A percentile compares a stretch with the other conserved stretches of the same genome.
phyloP scores from a whole-genome alignment of 1,140 invertebrate species.

The Bombus vancouverensis region DNA sequence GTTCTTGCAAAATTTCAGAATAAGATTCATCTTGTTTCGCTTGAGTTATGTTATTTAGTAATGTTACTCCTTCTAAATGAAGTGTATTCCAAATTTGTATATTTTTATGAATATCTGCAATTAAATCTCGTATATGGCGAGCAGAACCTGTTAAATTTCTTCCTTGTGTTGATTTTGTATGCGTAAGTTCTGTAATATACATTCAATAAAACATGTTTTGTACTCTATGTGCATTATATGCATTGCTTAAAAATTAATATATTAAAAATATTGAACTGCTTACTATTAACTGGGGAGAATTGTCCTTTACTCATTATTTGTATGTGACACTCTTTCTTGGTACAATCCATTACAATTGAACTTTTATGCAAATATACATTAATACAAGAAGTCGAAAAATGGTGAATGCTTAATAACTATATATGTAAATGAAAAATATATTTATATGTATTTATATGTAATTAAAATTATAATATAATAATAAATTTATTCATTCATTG shows the following conservation, averaged over 20 bases:
- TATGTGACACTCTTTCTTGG: not conserved
- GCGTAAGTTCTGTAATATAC: slow-evolving; percentile 31
- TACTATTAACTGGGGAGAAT: slow-evolving; percentile 31
- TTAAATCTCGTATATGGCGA: slow-evolving; percentile 71
- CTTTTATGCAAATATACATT: not conserved
- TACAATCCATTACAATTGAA: not conserved
- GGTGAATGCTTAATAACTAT: not conserved
- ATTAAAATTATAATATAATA: not conserved
- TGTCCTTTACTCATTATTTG: slow-evolving; percentile 4
- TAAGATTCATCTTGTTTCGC: slow-evolving; percentile 64
- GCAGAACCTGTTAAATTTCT: slow-evolving; percentile 75
- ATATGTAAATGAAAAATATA: not conserved
- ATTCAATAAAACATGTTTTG: not conserved
- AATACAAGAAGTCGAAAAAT: not conserved
- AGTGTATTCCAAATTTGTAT: slow-evolving; percentile 74
- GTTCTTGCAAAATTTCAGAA: slow-evolving; percentile 60
- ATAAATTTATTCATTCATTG: not conserved
- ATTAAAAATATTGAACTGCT: not conserved
- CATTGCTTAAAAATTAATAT: not conserved
- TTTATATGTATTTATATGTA: not conserved
- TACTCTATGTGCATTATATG: not conserved
- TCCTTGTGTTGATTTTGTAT: slow-evolving; percentile 45
- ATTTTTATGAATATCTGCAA: slow-evolving; percentile 70
- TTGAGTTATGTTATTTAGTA: slow-evolving; percentile 69
- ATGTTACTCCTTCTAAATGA: slow-evolving; percentile 67